These are phyloP conservation scores for Artemia franciscana DNA, from an alignment of 1,140 invertebrate genomes.

Conservation along the genomic window DNA sequence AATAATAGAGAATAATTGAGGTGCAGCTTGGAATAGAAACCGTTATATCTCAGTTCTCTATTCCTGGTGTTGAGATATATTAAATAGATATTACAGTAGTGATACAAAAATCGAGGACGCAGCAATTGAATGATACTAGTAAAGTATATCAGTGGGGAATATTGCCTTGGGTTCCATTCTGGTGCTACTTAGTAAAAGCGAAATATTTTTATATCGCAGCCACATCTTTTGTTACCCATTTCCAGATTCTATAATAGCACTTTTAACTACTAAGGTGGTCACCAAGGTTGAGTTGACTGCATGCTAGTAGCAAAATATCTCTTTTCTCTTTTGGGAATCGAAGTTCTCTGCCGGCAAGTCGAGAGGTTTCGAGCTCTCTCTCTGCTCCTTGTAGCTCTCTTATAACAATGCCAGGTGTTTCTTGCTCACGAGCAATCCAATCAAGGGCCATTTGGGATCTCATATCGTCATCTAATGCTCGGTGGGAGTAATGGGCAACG, in stretches of 20 bases:
- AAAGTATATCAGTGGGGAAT: neutral
- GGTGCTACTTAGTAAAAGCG: neutral
- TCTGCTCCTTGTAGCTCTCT: conserved; percentile 59
- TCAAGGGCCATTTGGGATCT: conserved; percentile 82
- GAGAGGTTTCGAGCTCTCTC: conserved; percentile 63
- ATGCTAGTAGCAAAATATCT: conserved; percentile 70
- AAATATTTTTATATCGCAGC: neutral
- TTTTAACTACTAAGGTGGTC: conserved; percentile 5
- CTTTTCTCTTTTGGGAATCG: conserved; percentile 87
- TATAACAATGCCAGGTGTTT: conserved; percentile 48
- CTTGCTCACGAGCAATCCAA: conserved; percentile 54
- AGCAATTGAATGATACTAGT: neutral
- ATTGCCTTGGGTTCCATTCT: neutral
- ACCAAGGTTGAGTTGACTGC: conserved; percentile 33
- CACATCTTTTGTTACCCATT: neutral
- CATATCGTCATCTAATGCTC: conserved; percentile 75
- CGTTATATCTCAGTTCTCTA: too few species aligned
- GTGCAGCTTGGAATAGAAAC: too few species aligned
- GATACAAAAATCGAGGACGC: neutral
- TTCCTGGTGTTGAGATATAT: too few species aligned
- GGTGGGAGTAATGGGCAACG: conserved; percentile 76
- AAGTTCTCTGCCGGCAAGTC: conserved; percentile 65
- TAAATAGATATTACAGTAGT: too few species aligned
- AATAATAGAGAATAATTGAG: too few species aligned
- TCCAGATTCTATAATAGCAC: neutral